phyloP scores from a whole-genome alignment of 2,888 invertebrate species.

The Lasioglossum oenotherae region DNA sequence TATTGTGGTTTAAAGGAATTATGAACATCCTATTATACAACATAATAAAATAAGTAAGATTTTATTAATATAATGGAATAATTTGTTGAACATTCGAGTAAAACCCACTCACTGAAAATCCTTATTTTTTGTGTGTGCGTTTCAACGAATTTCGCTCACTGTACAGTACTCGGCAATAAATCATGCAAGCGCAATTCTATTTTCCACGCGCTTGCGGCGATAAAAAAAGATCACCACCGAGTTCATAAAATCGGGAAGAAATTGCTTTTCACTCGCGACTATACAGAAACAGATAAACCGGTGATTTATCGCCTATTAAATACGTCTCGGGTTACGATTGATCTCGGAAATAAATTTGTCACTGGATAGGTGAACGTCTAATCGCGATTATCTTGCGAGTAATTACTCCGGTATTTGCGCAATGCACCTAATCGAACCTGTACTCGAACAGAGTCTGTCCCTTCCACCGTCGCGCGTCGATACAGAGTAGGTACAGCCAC shows the following conservation, averaged over 20 bases:
- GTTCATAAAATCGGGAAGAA: background rate
- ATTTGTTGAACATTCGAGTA: background rate
- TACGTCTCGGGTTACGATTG: background rate
- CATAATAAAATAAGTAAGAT: background rate
- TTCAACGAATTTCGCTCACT: too few species aligned
- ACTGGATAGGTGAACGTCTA: constrained; percentile 1
- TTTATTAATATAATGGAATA: background rate
- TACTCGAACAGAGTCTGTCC: background rate
- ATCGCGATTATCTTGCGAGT: constrained; percentile 23
- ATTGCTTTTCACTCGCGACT: background rate
- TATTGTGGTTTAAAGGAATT: too few species aligned
- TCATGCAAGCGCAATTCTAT: background rate
- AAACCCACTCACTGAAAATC: background rate
- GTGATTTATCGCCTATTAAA: constrained; percentile 10
- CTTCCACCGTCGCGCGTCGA: background rate
- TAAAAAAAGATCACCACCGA: background rate
- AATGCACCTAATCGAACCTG: background rate
- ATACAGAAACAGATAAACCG: background rate
- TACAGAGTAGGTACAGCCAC: background rate
- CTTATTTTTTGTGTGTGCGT: too few species aligned
- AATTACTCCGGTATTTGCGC: constrained; percentile 10
- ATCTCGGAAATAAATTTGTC: constrained; percentile 26
- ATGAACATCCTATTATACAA: background rate
- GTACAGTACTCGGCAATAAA: background rate
- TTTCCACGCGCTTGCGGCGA: background rate